phyloP scores from a whole-genome alignment of 1,140 invertebrate species.

The Halictus rubicundus region DNA sequence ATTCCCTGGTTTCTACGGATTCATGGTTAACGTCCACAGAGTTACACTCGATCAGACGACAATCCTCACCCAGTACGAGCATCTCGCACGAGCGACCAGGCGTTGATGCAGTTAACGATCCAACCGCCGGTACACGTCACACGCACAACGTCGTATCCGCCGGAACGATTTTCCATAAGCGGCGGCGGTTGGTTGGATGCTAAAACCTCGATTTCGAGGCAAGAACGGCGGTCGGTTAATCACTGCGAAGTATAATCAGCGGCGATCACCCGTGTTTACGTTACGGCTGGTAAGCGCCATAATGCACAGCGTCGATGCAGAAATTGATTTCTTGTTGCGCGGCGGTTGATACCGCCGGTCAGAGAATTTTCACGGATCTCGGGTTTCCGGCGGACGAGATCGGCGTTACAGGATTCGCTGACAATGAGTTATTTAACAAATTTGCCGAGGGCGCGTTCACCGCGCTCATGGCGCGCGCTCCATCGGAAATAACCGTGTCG shows the following conservation, averaged over 20 bases:
- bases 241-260: conserved; percentile 52
- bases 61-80: background rate
- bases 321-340: conserved; percentile 29
- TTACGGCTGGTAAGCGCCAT: conserved; percentile 14
- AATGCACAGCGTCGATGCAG: conserved; percentile 28
- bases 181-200: conserved; percentile 7
- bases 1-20: no score
- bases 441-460: conserved; percentile 26
- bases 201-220: conserved; percentile 34
- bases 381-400: background rate
- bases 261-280: conserved; percentile 23
- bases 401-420: background rate
- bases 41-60: background rate
- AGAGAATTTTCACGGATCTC: background rate
- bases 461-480: conserved; percentile 25
- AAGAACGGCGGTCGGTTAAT: conserved; percentile 48
- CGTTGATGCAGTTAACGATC: background rate
- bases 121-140: background rate
- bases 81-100: background rate
- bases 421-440: conserved; percentile 49
- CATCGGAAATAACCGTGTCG: conserved; percentile 25
- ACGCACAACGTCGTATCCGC: background rate
- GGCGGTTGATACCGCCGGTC: conserved; percentile 11
- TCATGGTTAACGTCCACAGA: no score
- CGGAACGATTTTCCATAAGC: conserved; percentile 13